Percentiles rank a stretch among this genome's conserved stretches.
phyloP scores from a whole-genome alignment of 2,113 vertebrate genomes.

The Tachysurus fulvidraco region DNA sequence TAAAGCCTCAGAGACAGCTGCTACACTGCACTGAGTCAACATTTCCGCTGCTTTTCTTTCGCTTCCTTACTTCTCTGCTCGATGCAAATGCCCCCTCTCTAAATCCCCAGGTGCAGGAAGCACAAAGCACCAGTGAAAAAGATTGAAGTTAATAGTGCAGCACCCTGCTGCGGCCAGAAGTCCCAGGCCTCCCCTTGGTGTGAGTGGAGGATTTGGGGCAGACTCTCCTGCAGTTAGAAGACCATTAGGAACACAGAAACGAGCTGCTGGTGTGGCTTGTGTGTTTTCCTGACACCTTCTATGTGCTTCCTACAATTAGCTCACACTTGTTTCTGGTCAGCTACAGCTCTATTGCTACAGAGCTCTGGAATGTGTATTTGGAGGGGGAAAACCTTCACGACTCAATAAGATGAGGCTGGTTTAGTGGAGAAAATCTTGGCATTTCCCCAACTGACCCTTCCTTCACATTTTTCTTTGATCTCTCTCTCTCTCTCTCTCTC shows the following conservation, averaged over 20 bases:
- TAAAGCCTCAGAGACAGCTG: slow-evolving; percentile 56
- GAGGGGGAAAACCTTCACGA: neutral
- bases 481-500: neutral
- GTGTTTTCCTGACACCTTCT: neutral
- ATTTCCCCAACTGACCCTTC: neutral
- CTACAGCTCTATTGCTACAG: neutral
- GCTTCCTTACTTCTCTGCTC: slow-evolving; percentile 61
- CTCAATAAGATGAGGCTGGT: neutral
- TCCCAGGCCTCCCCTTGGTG: neutral
- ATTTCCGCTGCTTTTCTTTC: slow-evolving; percentile 54
- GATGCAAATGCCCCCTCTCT: slow-evolving; percentile 61
- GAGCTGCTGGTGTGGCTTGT: neutral
- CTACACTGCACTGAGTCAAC: slow-evolving; percentile 44
- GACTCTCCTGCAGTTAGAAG: neutral
- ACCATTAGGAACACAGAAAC: slow-evolving; percentile 11
- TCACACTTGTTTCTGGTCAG: neutral
- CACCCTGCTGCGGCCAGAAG: slow-evolving; percentile 24
- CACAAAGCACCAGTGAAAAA: slow-evolving; percentile 35
- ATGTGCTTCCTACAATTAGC: neutral
- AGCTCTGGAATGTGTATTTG: neutral
- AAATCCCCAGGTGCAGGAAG: slow-evolving; percentile 47
- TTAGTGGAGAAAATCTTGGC: neutral
- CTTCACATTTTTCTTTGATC: neutral
- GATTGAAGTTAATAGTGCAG: slow-evolving; percentile 26
- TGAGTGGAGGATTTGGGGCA: too few relatives aligned